Conservation (phyloP, 1,140 invertebrate species). For the Heliconius hermathena region DNA sequence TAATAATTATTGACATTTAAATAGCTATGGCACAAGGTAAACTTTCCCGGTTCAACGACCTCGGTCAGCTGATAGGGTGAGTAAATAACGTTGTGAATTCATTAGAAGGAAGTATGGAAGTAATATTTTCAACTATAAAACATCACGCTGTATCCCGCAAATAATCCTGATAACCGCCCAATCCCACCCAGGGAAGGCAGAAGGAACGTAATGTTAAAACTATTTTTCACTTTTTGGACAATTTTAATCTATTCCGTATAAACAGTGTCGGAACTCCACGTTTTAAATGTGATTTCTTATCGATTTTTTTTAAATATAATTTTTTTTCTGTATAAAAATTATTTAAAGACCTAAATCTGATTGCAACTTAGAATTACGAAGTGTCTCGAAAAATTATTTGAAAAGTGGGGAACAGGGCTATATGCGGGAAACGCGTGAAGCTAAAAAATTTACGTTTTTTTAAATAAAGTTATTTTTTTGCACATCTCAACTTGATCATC, state of each 20-base stretch:
- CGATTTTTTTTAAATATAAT: no score
- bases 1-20: slow-evolving; percentile 2
- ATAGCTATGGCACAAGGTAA: slow-evolving; percentile 2
- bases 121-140: neutral
- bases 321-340: no score
- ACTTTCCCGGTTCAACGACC: slow-evolving; percentile 23
- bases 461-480: neutral
- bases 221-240: no score
- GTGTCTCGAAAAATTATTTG: neutral
- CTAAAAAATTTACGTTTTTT: neutral
- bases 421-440: neutral
- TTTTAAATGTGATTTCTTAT: no score
- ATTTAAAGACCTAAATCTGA: no score
- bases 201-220: no score
- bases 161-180: no score
- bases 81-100: slow-evolving; percentile 2
- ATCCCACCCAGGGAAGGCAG: no score
- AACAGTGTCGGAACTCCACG: no score
- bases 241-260: no score
- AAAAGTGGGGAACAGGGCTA: neutral
- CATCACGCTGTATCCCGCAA: no score
- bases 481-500: neutral
- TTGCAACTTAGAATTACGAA: no score
- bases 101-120: neutral
- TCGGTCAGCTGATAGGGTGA: slow-evolving; percentile 20